A percentile compares a stretch with the other conserved stretches of the same genome.
Evolutionary conservation across 2,113 vertebrate species (phyloP).

Genomic region (Tenebrosternarchus preto): DNA sequence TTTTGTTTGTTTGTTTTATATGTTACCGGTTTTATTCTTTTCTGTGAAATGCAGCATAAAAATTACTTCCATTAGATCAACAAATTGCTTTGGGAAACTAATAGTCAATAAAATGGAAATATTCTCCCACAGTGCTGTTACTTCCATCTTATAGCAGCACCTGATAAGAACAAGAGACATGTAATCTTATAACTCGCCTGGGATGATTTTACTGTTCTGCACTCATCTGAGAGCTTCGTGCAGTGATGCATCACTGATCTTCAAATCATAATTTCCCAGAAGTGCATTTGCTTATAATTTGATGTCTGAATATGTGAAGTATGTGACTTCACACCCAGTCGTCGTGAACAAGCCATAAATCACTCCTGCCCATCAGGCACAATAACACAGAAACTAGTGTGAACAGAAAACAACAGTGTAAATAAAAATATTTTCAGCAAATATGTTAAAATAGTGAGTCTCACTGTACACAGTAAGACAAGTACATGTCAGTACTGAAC

Average conservation of each 20-base stretch:
- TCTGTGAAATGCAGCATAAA: constrained; percentile 10
- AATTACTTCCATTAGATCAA: neutral
- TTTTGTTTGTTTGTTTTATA: no score
- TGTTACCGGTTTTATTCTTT: neutral
- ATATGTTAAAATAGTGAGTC: no score
- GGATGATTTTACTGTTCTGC: neutral
- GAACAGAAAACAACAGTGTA: no score
- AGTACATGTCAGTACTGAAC: no score
- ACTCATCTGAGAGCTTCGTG: neutral
- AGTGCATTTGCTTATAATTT: no score
- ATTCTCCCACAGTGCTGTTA: neutral
- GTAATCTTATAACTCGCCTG: neutral
- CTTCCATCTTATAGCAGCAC: neutral
- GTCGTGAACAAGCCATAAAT: no score
- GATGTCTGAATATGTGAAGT: no score
- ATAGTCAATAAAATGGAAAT: neutral
- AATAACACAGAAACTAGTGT: no score
- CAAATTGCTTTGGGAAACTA: neutral
- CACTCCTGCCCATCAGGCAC: no score
- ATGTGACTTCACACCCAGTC: no score
- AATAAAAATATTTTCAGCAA: no score
- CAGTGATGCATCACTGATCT: neutral
- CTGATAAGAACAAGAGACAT: neutral
- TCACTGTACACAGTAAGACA: no score
- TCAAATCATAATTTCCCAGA: neutral